Evolutionary conservation across 2,888 invertebrate species (phyloP).

Genomic region (Neelides folsomi): DNA sequence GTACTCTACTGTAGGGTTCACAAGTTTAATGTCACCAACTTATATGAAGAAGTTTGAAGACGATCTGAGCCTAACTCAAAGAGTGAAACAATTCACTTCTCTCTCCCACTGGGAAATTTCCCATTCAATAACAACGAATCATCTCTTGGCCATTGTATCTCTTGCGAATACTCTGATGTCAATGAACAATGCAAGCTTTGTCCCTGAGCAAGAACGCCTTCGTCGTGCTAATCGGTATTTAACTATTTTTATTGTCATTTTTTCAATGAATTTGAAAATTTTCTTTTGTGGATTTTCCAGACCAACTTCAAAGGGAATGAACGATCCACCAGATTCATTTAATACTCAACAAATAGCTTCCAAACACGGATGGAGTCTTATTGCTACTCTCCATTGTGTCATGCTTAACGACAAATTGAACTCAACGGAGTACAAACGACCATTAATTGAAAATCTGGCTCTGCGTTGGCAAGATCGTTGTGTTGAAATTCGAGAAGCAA

Average conservation of each 20-base stretch:
- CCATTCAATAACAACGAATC: conserved; percentile 87
- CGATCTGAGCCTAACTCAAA: conserved; percentile 57
- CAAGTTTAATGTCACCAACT: conserved; percentile 84
- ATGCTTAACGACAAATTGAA: conserved; percentile 79
- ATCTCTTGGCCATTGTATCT: conserved; percentile 83
- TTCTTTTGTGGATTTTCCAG: not conserved
- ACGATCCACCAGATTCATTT: conserved; percentile 55
- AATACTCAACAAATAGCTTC: conserved; percentile 82
- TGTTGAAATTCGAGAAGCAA: conserved; percentile 85
- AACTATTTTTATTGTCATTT: not conserved
- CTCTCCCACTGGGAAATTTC: conserved; percentile 92
- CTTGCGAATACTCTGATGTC: conserved; percentile 95
- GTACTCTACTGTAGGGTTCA: conserved; percentile 50
- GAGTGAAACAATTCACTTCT: conserved; percentile 69
- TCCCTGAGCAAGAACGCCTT: conserved; percentile 70
- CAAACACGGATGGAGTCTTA: conserved; percentile 91
- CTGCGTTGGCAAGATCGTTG: conserved; percentile 98
- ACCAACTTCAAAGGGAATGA: too few species aligned
- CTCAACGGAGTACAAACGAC: conserved; percentile 68
- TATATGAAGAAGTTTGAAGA: conserved; percentile 46
- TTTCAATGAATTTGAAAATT: not conserved
- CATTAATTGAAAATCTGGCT: conserved; percentile 93
- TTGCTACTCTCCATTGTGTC: conserved; percentile 92
- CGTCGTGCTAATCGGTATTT: conserved; percentile 57
- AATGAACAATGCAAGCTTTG: conserved; percentile 89